A percentile compares a stretch with the other conserved stretches of the same genome.
These are phyloP conservation scores for Brachionus plicatilis DNA, from an alignment of 1,140 invertebrate genomes.

Conservation along the genomic window DNA sequence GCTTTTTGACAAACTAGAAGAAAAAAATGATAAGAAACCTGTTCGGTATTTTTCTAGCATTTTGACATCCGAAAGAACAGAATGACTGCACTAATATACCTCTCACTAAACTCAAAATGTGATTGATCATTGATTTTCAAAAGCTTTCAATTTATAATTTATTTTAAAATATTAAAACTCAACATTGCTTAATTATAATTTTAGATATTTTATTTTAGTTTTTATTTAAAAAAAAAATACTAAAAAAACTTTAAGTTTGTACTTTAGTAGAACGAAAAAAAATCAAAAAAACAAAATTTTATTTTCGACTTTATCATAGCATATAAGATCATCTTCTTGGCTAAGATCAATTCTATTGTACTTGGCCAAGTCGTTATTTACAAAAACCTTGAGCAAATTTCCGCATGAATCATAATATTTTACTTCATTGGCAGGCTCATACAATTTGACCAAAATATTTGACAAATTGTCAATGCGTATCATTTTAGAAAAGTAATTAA, in stretches of 20 bases:
- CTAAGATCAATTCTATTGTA: constrained; percentile 32
- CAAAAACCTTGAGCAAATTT: constrained; percentile 23
- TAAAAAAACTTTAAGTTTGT: not conserved
- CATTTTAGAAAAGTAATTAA: constrained; percentile 27
- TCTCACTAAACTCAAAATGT: too few relatives aligned
- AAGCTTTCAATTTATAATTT: too few relatives aligned
- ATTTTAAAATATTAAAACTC: too few relatives aligned
- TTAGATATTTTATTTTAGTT: not conserved
- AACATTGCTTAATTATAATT: too few relatives aligned
- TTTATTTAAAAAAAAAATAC: not conserved
- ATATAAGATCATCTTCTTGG: constrained; percentile 29
- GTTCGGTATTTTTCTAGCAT: too few relatives aligned
- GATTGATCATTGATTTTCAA: too few relatives aligned
- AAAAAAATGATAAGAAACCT: too few relatives aligned
- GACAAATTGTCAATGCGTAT: constrained; percentile 24
- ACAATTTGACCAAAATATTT: constrained; percentile 18
- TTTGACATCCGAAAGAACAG: too few relatives aligned
- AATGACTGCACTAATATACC: too few relatives aligned
- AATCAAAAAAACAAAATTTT: constrained; percentile 31
- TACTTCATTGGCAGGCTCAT: not conserved
- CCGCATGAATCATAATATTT: constrained; percentile 11
- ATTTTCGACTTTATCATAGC: constrained; percentile 36
- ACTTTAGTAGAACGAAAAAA: not conserved
- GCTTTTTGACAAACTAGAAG: too few relatives aligned
- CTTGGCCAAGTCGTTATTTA: not conserved